These are phyloP conservation scores for Oryzias sinensis DNA, from an alignment of 2,797 vertebrate species.

Conservation along the genomic window DNA sequence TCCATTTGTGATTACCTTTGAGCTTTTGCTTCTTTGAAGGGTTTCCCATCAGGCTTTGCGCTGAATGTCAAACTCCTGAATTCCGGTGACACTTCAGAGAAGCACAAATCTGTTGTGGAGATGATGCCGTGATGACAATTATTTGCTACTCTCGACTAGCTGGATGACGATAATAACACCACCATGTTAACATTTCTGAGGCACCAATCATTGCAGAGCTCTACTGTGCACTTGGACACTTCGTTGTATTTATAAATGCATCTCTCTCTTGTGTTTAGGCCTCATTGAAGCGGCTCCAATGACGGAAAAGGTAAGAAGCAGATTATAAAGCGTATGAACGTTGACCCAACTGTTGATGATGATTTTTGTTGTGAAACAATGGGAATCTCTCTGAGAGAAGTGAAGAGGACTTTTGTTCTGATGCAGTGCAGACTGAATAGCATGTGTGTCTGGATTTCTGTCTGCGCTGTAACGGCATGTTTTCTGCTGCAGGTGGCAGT, in stretches of 20 bases:
- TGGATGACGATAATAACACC: slow-evolving; percentile 85
- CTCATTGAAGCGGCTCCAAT: neutral
- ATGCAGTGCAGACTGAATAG: slow-evolving; percentile 67
- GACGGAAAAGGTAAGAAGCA: slow-evolving; percentile 23
- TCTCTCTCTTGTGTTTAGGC: neutral
- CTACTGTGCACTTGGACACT: fast-evolving
- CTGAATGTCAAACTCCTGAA: neutral
- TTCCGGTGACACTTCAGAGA: slow-evolving; percentile 7
- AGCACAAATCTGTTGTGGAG: slow-evolving; percentile 4
- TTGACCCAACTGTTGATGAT: slow-evolving; percentile 82
- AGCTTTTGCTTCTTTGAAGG: slow-evolving; percentile 30
- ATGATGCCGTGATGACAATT: slow-evolving; percentile 82
- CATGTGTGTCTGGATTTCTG: fast-evolving
- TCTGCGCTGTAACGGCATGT: fast-evolving
- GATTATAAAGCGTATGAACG: fast-evolving
- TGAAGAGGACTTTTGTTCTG: slow-evolving; percentile 83
- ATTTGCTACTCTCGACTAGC: slow-evolving; percentile 98
- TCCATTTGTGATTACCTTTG: fast-evolving
- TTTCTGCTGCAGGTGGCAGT: slow-evolving; percentile 23
- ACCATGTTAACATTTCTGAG: slow-evolving; percentile 84
- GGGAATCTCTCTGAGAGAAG: slow-evolving; percentile 97
- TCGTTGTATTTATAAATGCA: neutral
- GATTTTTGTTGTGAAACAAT: slow-evolving; percentile 80
- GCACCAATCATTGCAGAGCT: slow-evolving; percentile 40
- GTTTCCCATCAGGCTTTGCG: neutral